A percentile compares a stretch with the other conserved stretches of the same genome.
These are phyloP conservation scores for Andrena cerasifolii DNA, from an alignment of 1,140 invertebrate species.

Conservation along the genomic window DNA sequence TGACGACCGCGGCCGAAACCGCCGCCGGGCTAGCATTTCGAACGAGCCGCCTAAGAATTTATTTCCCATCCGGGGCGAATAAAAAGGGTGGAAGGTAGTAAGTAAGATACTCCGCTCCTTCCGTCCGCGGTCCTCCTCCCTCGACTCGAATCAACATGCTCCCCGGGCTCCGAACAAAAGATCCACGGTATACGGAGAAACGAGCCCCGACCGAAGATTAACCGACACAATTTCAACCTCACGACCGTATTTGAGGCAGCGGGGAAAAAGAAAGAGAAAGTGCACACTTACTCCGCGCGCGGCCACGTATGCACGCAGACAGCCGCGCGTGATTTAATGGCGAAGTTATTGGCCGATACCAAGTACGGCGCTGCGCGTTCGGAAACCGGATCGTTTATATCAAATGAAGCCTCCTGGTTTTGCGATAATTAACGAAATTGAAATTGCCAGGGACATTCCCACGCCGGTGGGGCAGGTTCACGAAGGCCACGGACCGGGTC, in stretches of 20 bases:
- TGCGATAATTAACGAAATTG: conserved; percentile 56
- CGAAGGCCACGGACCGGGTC: conserved; percentile 36
- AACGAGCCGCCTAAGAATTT: conserved; percentile 14
- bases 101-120: not conserved
- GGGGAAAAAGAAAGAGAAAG: not conserved
- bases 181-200: not conserved
- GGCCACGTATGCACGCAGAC: not conserved
- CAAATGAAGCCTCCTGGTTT: conserved; percentile 30
- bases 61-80: not conserved
- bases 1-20: conserved; percentile 38
- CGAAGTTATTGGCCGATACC: conserved; percentile 38
- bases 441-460: conserved; percentile 59
- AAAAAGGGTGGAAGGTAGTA: conserved; percentile 8
- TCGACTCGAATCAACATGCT: too few relatives aligned
- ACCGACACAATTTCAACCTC: not conserved
- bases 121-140: too few relatives aligned
- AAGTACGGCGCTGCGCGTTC: conserved; percentile 10
- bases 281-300: not conserved
- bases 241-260: too few relatives aligned
- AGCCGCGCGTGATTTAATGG: conserved; percentile 27
- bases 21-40: not conserved
- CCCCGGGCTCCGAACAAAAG: conserved; percentile 9
- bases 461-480: conserved; percentile 55
- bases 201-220: conserved; percentile 3
- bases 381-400: conserved; percentile 29